phyloP scores from a whole-genome alignment of 2,797 vertebrate species.

The Mormyrus proboscirostris region DNA sequence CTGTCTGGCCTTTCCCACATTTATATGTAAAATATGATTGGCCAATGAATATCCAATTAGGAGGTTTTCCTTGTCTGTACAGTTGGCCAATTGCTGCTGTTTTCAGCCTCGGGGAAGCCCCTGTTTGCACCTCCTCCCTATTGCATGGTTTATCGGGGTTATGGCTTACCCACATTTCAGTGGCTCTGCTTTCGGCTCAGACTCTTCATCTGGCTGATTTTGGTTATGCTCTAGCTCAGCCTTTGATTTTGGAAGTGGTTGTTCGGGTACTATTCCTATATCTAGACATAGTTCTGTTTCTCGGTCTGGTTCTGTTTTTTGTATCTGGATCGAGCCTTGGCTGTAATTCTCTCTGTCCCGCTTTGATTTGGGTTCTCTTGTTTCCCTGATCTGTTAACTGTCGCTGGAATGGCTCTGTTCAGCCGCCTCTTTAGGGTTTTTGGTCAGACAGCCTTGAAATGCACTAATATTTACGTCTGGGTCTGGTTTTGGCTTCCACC shows the following conservation, averaged over 20 bases:
- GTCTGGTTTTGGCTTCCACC: background rate
- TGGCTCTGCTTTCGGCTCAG: background rate
- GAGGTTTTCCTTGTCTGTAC: background rate
- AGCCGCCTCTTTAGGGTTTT: background rate
- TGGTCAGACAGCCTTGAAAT: background rate
- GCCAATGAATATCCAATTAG: background rate
- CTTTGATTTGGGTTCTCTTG: background rate
- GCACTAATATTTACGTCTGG: slow-evolving; percentile 8
- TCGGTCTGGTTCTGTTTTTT: background rate
- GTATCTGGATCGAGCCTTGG: background rate
- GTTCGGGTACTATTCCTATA: background rate
- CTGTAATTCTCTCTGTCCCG: background rate
- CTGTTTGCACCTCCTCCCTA: background rate
- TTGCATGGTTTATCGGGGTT: background rate
- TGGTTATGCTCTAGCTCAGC: background rate
- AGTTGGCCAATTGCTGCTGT: background rate
- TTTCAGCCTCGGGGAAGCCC: background rate
- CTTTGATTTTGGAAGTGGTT: background rate
- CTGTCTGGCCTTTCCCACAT: background rate
- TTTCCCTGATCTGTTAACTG: slow-evolving; percentile 1
- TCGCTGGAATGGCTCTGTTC: background rate
- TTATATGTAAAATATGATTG: background rate
- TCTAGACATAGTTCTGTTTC: background rate
- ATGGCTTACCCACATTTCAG: background rate
- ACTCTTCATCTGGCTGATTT: background rate